These are phyloP conservation scores for Nycticryphes semicollaris DNA, from an alignment of 2,113 vertebrate species.

Conservation along the genomic window DNA sequence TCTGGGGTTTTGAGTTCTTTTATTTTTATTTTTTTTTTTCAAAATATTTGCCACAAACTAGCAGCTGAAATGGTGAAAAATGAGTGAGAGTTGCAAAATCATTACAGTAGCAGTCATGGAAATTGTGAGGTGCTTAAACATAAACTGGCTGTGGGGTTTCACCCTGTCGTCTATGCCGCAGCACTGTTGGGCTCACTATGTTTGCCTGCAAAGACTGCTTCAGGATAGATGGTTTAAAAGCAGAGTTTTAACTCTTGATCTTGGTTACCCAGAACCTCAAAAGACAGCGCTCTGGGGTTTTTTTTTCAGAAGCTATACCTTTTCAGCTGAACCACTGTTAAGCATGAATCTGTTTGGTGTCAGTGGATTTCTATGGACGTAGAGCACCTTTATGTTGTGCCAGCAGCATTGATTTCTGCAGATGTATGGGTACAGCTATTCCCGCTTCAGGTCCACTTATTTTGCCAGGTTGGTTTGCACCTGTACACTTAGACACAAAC, in stretches of 20 bases:
- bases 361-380: neutral
- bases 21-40: neutral
- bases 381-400: accelerated
- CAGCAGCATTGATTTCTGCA: neutral
- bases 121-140: neutral
- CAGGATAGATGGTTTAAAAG: neutral
- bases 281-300: neutral
- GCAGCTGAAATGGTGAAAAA: constrained; percentile 19
- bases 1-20: neutral
- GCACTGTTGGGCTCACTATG: neutral
- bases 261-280: neutral
- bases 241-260: neutral
- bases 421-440: neutral
- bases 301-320: neutral
- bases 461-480: neutral
- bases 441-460: neutral
- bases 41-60: neutral
- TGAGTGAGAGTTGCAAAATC: constrained; percentile 3
- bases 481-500: neutral
- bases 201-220: neutral
- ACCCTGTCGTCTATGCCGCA: neutral
- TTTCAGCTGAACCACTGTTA: neutral
- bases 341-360: neutral
- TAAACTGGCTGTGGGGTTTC: neutral
- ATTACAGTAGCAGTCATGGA: constrained; percentile 28